Base-by-base conservation (phyloP, 2,113 vertebrate species). In the Podarcis muralis region DNA sequence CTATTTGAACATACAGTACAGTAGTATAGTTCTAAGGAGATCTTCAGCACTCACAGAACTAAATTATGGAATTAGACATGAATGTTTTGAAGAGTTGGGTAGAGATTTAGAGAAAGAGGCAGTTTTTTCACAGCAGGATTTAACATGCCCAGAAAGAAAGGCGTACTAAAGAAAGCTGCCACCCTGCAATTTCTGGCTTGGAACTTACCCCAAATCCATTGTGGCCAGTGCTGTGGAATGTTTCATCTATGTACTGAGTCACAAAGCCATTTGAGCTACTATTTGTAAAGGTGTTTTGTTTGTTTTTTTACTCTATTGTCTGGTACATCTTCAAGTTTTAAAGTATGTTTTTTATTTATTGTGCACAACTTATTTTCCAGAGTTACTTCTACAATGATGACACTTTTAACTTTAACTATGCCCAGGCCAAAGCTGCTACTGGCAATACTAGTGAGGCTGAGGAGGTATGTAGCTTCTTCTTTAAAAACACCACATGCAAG, bases 401-500 rank as follows among this genome's bases (percentile, higher is more conserved):
- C 91, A 98, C 98, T 11, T 99, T 99, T 95, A 99, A 99, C 91
- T 99, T 99, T 94, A 99, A 99, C 97, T 99, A 98, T 2, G 98
- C 98, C 81, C 99, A 99, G 97, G 98, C 99, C 86, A 99, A 99
- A 97, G 98, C 98, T 81, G 98, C 98, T 20, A 96, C 97, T 23
- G 98, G 98, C 22, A 98, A 98, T 95, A 99, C 98, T 94, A 98
- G 96, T 87, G 99, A 99, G 93, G 99, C 98, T 79, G 98, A 99
- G 92, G 98, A 99, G 98, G 99, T 99, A 95, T 75, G 96, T 94
- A 84, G n/a, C 62, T 92, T 35, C 66, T 92, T 93, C 82, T 62
- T 71, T 89, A 81, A 75, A 90, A 92, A 95, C 87, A 65, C 8
- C 20, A 83, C 2, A 86, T 57, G 27, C 27, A 43, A 65, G 30